These are phyloP conservation scores for Acronicta psi DNA, from an alignment of 2,888 invertebrate genomes.

Conservation along the genomic window DNA sequence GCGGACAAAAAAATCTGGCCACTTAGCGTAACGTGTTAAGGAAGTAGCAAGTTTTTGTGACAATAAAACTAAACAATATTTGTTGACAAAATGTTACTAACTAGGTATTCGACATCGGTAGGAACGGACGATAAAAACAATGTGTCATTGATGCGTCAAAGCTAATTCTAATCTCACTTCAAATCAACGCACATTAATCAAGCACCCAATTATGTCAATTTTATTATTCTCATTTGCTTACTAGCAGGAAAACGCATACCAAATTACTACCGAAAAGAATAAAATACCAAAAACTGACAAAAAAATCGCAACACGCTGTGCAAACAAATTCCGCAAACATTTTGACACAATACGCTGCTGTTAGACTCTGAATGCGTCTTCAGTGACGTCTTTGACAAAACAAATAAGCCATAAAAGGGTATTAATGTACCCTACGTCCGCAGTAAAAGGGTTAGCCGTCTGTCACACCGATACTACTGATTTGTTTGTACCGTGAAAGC, in stretches of 20 bases:
- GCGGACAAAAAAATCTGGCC: constrained; percentile 44
- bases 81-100: constrained; percentile 14
- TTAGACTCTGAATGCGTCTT: constrained; percentile 57
- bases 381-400: constrained; percentile 68
- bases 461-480: constrained; percentile 64
- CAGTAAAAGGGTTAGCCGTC: constrained; percentile 64
- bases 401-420: constrained; percentile 64
- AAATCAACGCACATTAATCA: background rate
- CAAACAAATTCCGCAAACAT: constrained; percentile 72
- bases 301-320: constrained; percentile 68
- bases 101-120: background rate
- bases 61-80: constrained; percentile 1
- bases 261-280: background rate
- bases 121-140: too few species aligned
- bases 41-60: constrained; percentile 30
- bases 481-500: constrained; percentile 35
- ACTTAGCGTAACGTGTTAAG: constrained; percentile 19
- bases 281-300: constrained; percentile 12
- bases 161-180: background rate
- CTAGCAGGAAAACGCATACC: constrained; percentile 1
- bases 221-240: background rate
- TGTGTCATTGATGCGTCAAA: too few species aligned
- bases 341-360: constrained; percentile 67
- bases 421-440: constrained; percentile 58
- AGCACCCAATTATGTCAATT: too few species aligned